phyloP scores from a whole-genome alignment of 2,888 invertebrate genomes.

The Gastrophysa polygoni region DNA sequence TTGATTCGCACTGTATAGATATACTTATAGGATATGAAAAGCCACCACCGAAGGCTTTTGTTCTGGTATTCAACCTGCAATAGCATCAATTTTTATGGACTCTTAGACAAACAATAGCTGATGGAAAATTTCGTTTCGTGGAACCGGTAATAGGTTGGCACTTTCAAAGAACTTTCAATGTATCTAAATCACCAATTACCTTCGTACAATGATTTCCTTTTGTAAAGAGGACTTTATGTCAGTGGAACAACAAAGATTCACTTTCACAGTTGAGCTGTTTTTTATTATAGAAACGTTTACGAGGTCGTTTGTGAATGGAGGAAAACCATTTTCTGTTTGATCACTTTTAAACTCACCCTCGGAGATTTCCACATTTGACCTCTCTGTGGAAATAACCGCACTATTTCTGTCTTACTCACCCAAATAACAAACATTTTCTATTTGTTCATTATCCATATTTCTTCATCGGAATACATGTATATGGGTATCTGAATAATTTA shows the following conservation, averaged over 20 bases:
- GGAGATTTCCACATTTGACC: not conserved
- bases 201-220: constrained; percentile 49
- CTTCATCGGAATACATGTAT: not conserved
- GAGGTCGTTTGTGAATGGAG: constrained; percentile 45
- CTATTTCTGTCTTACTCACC: no score
- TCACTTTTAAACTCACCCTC: not conserved
- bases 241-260: constrained; percentile 56
- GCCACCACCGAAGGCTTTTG: no score
- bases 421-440: no score
- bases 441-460: no score
- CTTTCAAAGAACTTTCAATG: constrained; percentile 41
- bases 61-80: no score
- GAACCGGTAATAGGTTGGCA: not conserved
- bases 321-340: constrained; percentile 3
- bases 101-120: not conserved
- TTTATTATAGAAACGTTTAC: constrained; percentile 56
- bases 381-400: not conserved
- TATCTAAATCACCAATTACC: constrained; percentile 51
- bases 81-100: not conserved
- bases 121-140: not conserved
- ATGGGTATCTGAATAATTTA: no score
- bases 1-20: no score
- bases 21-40: no score
- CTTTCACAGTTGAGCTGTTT: constrained; percentile 58
- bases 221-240: constrained; percentile 53